Evolutionary conservation across 2,888 invertebrate species (phyloP), one percentile per base, ranked within the genome.

Genomic region (Encarsia formosa): DNA sequence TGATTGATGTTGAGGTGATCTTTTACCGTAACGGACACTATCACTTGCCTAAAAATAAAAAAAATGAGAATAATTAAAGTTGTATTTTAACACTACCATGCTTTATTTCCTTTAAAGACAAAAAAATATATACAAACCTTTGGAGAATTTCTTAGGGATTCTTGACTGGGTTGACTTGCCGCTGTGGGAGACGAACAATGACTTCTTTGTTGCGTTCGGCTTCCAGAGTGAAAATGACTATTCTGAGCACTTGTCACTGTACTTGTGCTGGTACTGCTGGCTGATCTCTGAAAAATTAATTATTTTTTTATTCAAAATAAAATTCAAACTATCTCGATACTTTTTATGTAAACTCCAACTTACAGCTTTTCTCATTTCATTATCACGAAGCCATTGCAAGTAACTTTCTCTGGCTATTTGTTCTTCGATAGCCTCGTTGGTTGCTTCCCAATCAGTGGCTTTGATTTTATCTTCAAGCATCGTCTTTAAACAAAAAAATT

Each of bases 391-490:
- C 85, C 86, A 91, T 69, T 90, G 88, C 41, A 90, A 79, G 73
- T 90, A 91, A 34, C 88, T 89, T 74, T 91, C 90, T 15, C 89
- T 77, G 5, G 91, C 90, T 9, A 90, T 87, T 76, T 91, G 90
- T 69, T 91, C 89, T 67, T 90, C 88, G 49, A 92, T 85, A n/a
- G 88, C 88, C 71, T 91, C 90, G 69, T 90, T 90, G 1, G 92
- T 93, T 8, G 91, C 87, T 72, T 93, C 91, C 89, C 90, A 91
- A 73, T 93, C 92, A 5, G 91, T 91, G 56, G 91, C 91, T 64
- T 86, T 82, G 40, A 92, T 74, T 71, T 93, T 93, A 71, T 93
- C 92, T 73, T 92, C 88, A 63, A 93, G 78, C 91, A 93, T 93
- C 1, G 90, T 86, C 85, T 88, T 51, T 47, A 58, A 54, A 52